A percentile compares a stretch with the other conserved stretches of the same genome.
phyloP scores from a whole-genome alignment of 2,888 invertebrate species.

The Nomada goodeniana region DNA sequence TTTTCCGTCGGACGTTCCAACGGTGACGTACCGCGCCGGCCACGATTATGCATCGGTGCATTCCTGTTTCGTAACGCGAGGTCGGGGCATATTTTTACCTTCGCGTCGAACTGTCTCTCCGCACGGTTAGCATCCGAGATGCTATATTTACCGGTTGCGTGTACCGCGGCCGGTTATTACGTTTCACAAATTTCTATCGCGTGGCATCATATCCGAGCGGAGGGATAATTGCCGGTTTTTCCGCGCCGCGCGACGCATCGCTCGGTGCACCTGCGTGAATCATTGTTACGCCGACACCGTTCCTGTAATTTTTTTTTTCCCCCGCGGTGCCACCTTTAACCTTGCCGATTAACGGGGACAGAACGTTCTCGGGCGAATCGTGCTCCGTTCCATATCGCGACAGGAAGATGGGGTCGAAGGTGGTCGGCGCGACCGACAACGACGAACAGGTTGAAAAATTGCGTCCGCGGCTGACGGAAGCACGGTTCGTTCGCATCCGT shows the following conservation, averaged over 20 bases:
- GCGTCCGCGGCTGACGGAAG: too few relatives aligned
- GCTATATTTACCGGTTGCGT: slow-evolving; percentile 55
- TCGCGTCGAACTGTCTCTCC: slow-evolving; percentile 42
- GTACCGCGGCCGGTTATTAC: slow-evolving; percentile 28
- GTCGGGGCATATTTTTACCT: slow-evolving; percentile 28
- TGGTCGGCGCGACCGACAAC: neutral
- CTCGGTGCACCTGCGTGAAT: neutral
- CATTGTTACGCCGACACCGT: neutral
- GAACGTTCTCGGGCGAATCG: neutral
- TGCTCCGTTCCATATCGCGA: neutral
- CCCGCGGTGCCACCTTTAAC: neutral
- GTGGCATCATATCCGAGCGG: slow-evolving; percentile 36
- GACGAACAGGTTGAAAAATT: neutral
- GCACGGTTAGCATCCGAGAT: neutral
- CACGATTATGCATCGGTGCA: slow-evolving; percentile 14
- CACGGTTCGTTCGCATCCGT: neutral
- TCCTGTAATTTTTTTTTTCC: neutral
- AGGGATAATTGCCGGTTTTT: slow-evolving; percentile 36
- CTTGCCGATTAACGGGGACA: neutral
- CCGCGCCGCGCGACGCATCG: neutral
- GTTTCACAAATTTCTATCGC: slow-evolving; percentile 47
- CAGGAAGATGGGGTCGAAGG: neutral
- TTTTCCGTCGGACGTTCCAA: too few relatives aligned
- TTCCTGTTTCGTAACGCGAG: slow-evolving; percentile 21
- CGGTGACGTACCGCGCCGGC: neutral